Evolutionary conservation across 2,888 invertebrate genomes (phyloP).

Genomic region (Marronus borbonicus): DNA sequence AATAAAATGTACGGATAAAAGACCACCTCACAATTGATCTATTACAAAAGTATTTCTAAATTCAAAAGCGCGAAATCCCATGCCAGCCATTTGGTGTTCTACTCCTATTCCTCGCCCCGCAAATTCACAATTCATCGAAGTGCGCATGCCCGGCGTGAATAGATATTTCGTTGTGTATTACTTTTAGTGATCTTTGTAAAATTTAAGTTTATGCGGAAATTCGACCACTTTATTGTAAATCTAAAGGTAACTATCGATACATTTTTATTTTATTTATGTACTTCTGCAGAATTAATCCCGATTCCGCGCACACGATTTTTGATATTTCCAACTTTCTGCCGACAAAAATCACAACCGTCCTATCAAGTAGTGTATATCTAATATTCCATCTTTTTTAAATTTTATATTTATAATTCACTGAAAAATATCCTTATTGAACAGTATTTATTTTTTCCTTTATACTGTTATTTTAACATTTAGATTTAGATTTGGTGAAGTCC

Average conservation of each 20-base stretch:
- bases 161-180: constrained; percentile 61
- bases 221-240: constrained; percentile 49
- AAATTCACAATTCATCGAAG: constrained; percentile 44
- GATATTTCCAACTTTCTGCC: constrained; percentile 55
- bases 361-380: constrained; percentile 53
- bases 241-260: constrained; percentile 59
- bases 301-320: constrained; percentile 11
- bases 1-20: not conserved
- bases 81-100: constrained; percentile 56
- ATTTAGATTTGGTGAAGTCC: constrained; percentile 4
- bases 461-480: constrained; percentile 15
- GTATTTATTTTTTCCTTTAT: constrained; percentile 36
- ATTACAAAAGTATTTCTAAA: constrained; percentile 29
- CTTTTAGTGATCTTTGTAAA: constrained; percentile 63
- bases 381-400: constrained; percentile 51
- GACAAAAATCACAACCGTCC: constrained; percentile 56
- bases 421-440: not conserved
- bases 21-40: constrained; percentile 15
- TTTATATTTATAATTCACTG: constrained; percentile 18
- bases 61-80: constrained; percentile 52
- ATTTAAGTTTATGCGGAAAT: constrained; percentile 61
- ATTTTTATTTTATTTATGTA: constrained; percentile 56
- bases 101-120: constrained; percentile 52
- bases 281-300: constrained; percentile 43
- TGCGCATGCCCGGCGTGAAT: constrained; percentile 61